A percentile compares a stretch with the other conserved stretches of the same genome.
These are phyloP conservation scores for Brenthis daphne DNA, from an alignment of 2,888 invertebrate genomes.

Conservation along the genomic window DNA sequence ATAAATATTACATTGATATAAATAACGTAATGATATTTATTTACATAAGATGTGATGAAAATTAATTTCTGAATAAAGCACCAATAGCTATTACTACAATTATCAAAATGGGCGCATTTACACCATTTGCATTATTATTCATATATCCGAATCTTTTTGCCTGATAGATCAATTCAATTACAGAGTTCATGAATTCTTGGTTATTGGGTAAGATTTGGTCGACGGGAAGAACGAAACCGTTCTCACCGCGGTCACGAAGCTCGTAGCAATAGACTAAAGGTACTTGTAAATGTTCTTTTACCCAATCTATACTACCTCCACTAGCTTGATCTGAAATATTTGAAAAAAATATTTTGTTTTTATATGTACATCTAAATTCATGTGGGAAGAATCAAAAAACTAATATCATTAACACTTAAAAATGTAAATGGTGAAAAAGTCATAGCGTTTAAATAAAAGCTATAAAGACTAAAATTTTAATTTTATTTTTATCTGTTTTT, in stretches of 20 bases:
- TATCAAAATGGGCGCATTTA: conserved; percentile 6
- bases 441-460: too few relatives aligned
- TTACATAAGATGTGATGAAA: too few relatives aligned
- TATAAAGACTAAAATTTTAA: too few relatives aligned
- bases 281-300: conserved; percentile 83
- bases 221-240: conserved; percentile 87
- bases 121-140: conserved; percentile 42
- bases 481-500: too few relatives aligned
- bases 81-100: conserved; percentile 8
- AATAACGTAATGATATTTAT: background rate
- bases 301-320: conserved; percentile 89
- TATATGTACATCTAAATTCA: too few relatives aligned
- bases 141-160: conserved; percentile 65
- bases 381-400: too few relatives aligned
- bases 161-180: conserved; percentile 64
- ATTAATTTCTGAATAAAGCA: conserved; percentile 9
- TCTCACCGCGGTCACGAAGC: conserved; percentile 84
- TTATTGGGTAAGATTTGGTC: conserved; percentile 85
- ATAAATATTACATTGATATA: background rate
- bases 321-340: conserved; percentile 81
- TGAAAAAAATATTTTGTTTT: background rate
- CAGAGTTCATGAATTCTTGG: conserved; percentile 81
- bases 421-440: too few relatives aligned
- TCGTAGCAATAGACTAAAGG: conserved; percentile 88
- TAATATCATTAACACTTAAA: too few relatives aligned